Evolutionary conservation across 2,888 invertebrate species (phyloP), one percentile per base, ranked within the genome.

Genomic region (Meteorus colon): DNA sequence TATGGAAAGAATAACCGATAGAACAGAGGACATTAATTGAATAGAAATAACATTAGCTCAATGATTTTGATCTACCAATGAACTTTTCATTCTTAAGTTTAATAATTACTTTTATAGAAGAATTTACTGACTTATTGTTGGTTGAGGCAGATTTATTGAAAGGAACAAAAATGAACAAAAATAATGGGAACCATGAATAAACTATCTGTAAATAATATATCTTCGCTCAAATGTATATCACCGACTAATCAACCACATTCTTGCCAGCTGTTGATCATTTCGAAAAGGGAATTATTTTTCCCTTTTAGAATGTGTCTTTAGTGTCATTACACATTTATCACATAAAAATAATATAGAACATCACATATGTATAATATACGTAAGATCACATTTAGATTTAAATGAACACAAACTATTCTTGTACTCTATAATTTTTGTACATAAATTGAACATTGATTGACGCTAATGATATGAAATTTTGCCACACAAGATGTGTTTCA

Each of bases 381-480:
- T 55, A 55, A 48, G n/a, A 24, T 19, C 19, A 55, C 55, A 19
- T 55, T 19, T 55, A 55, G 19, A 24, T 19, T 4, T 55, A 19
- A n/a, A 19, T 5, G 19, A 55, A 55, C 55, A 55, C 55, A 55
- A 55, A 73, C 31, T 73, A 73, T 73, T 73, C 73, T 73, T 73
- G 73, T 73, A 73, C 73, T 66, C 73, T 73, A 66, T 73, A 51
- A 63, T 66, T 65, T 73, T 66, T 73, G 73, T 73, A 73, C 66
- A 73, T 63, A 48, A 19, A 65, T 63, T 31, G 37, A 34, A 10
- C 5, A 73, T n/a, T 63, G 24, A 63, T 29, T 31, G 14, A 63
- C 65, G 63, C 63, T 34, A 51, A 65, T 65, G 37, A 63, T 41
- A 65, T 19, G 51, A 73, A 65, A 31, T 63, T n/a, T 31, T 4